Percentiles rank a stretch among this genome's conserved stretches.
phyloP scores from a whole-genome alignment of 2,113 vertebrate genomes.

The Alexandromys fortis region DNA sequence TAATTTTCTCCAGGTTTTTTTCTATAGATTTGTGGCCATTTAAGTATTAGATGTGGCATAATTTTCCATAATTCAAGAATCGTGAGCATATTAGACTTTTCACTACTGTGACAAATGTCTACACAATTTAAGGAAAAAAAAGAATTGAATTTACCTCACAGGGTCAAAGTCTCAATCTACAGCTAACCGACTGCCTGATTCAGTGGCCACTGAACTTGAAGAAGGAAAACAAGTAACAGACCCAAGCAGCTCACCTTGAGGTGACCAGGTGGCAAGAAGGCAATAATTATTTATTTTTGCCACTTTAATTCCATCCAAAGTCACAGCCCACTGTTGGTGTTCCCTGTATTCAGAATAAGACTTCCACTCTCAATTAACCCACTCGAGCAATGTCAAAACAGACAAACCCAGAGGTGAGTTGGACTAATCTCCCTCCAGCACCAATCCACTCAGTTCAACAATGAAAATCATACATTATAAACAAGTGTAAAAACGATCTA shows the following conservation, averaged over 20 bases:
- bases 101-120: background rate
- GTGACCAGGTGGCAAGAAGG: background rate
- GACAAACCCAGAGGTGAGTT: background rate
- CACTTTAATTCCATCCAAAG: background rate
- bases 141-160: background rate
- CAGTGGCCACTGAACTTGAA: background rate
- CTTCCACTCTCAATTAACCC: background rate
- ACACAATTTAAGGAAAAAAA: background rate
- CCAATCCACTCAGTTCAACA: background rate
- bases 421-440: background rate
- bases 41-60: background rate
- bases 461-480: background rate
- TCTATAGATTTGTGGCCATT: background rate
- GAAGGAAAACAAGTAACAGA: background rate
- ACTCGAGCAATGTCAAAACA: no score
- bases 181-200: background rate
- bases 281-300: background rate
- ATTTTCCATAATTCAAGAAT: background rate
- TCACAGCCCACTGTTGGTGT: background rate
- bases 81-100: background rate
- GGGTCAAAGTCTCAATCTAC: background rate
- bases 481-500: conserved; percentile 29
- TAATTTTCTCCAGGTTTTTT: background rate
- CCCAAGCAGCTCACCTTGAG: background rate
- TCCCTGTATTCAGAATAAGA: no score